phyloP scores from a whole-genome alignment of 1,140 invertebrate species.

The Drosophila sturtevanti region DNA sequence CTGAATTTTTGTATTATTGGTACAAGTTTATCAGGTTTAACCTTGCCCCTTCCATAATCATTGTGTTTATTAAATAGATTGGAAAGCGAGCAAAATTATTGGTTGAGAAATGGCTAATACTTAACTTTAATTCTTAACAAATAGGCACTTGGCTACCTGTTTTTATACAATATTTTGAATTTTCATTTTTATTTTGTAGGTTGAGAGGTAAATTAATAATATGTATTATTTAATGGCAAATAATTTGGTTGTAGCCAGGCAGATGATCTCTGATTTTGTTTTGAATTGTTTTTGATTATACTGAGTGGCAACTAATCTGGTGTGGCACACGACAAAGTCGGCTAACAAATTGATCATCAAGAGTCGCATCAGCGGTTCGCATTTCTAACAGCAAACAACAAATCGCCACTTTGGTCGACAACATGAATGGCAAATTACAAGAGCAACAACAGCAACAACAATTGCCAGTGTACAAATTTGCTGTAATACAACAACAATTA shows the following conservation, averaged over 20 bases:
- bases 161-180: slow-evolving; percentile 32
- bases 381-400: slow-evolving; percentile 70
- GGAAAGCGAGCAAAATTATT: slow-evolving; percentile 36
- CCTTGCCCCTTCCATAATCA: not conserved
- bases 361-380: slow-evolving; percentile 38
- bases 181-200: not conserved
- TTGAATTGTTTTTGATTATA: not conserved
- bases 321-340: slow-evolving; percentile 70
- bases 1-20: too few species aligned
- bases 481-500: slow-evolving; percentile 81
- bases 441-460: slow-evolving; percentile 50
- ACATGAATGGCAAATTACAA: slow-evolving; percentile 80
- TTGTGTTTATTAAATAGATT: slow-evolving; percentile 19
- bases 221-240: slow-evolving; percentile 24
- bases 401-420: slow-evolving; percentile 70
- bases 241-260: slow-evolving; percentile 36
- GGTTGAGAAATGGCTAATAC: slow-evolving; percentile 35
- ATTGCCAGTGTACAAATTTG: slow-evolving; percentile 71
- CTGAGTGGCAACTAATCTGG: slow-evolving; percentile 3
- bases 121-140: slow-evolving; percentile 14
- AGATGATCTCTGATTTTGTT: not conserved
- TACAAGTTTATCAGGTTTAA: too few species aligned
- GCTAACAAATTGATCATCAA: slow-evolving; percentile 59
- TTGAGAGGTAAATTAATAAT: not conserved
- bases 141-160: slow-evolving; percentile 56